A percentile compares a stretch with the other conserved stretches of the same genome.
These are phyloP conservation scores for Sphaeramia orbicularis DNA, from an alignment of 2,797 vertebrate species.

Conservation along the genomic window DNA sequence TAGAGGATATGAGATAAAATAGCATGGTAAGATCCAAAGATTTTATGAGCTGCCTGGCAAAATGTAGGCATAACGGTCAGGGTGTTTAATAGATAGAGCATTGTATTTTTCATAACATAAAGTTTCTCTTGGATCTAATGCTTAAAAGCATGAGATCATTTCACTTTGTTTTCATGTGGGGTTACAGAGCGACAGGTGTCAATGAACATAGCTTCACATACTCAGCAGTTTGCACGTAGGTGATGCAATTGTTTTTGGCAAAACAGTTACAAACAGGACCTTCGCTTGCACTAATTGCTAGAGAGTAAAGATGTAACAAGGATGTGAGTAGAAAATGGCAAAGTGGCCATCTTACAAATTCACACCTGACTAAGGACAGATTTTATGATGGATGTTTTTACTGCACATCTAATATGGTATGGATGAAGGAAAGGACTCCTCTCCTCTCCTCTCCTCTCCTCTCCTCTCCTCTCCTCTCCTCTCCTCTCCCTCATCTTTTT, in stretches of 20 bases:
- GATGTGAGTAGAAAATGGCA: no score
- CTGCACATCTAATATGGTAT: constrained; percentile 9
- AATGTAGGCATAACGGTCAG: not conserved
- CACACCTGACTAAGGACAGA: not conserved
- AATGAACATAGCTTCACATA: no score
- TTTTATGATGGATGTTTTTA: constrained; percentile 24
- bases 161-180: not conserved
- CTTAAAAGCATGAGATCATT: not conserved
- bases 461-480: constrained; percentile 72
- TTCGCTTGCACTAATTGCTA: not conserved
- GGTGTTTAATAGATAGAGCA: not conserved
- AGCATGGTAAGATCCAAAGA: not conserved
- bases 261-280: no score
- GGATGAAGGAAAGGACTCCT: not conserved
- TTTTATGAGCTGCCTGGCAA: not conserved
- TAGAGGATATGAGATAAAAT: constrained; percentile 1
- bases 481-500: constrained; percentile 80
- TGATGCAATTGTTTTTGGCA: no score
- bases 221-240: no score
- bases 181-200: constrained; percentile 31
- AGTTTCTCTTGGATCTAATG: not conserved
- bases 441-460: constrained; percentile 50
- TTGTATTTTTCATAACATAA: not conserved
- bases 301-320: no score
- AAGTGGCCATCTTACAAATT: no score